Evolutionary conservation across 2,797 vertebrate genomes (phyloP), one percentile per base, ranked within the genome.

Genomic region (Loriculus beryllinus): DNA sequence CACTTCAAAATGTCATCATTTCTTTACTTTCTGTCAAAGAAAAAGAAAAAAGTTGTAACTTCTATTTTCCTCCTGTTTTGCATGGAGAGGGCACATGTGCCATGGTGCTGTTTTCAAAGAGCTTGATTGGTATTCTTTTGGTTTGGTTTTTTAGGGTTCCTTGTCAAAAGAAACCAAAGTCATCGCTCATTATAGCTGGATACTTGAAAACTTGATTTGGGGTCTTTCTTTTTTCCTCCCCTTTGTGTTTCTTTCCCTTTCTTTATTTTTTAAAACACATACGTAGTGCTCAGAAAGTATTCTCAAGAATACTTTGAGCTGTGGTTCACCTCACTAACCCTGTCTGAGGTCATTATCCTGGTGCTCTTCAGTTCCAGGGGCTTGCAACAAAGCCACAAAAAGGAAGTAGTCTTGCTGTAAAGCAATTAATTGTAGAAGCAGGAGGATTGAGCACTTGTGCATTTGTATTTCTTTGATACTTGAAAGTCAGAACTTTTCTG

Each of bases 271-370:
- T 82, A 42, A 90, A 95, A 94, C 77, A 56, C 33, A 45, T 11
- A 76, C 78, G 76, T 92, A 76, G 47, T 80, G 93, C 76, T 96
- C 92, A 90, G 91, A 84, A 94, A 92, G 70, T 93, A 79, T 93
- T 95, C 88, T 82, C 2, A 0, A 88, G 71, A 78, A 86, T 81
- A 94, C 90, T 94, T 95, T 95, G 93, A 95, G 92, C 92, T 86
- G 74, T 7, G 8, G 43, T 80, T 96, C 96, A 91, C 83, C 93
- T 95, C 92, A 94, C 95, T 96, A 95, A 94, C 95, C 95, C 91
- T 2, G 1, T 43, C 88, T 92, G 88, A 96, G 92, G 86, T 96
- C 93, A 93, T 95, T 96, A 93, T 94, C 94, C 92, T 95, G 71
- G 77, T 93, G 71, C 75, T 93, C 88, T 93, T 92, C 72, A 88